Percentiles rank a stretch among this genome's conserved stretches.
These are phyloP conservation scores for Bos taurus DNA, from an alignment of 2,113 vertebrate species.

Conservation along the genomic window ARS-UCD2.0 NC_037339.1:15683001-15683500, in stretches of 20 bases:
- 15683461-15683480: fast-evolving
- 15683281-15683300: neutral
- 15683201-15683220: neutral
- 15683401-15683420: neutral
- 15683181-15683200: neutral
- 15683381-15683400: neutral
- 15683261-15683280: neutral
- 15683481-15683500: constrained; percentile 11
- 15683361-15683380: fast-evolving
- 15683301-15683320: neutral
- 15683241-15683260: neutral
- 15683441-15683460: neutral
- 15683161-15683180: neutral
- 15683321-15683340: neutral
- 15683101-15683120: neutral
- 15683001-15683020: neutral
- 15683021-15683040: neutral
- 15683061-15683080: neutral
- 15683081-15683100: no score
- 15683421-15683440: neutral
- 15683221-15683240: neutral
- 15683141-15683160: neutral
- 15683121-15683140: neutral
- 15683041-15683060: neutral
- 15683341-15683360: neutral